These are phyloP conservation scores for Eristalinus aeneus DNA, from an alignment of 2,888 invertebrate genomes.

Conservation along the genomic window DNA sequence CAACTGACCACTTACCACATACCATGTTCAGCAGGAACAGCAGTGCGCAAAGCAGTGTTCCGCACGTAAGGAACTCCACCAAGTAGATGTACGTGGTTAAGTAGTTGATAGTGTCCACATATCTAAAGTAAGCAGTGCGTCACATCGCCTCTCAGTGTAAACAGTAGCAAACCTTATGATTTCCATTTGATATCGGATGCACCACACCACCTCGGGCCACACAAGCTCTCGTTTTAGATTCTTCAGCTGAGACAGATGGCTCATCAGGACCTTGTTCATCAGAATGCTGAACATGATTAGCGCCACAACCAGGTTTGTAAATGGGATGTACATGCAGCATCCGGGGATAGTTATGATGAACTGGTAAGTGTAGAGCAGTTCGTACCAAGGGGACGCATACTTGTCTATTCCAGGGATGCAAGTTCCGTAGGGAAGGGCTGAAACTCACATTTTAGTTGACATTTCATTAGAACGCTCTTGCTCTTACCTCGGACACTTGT, in stretches of 20 bases:
- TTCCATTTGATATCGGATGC: slow-evolving; percentile 75
- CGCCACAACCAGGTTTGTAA: slow-evolving; percentile 74
- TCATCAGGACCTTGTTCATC: slow-evolving; percentile 73
- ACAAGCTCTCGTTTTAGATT: slow-evolving; percentile 55
- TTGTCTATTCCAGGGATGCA: slow-evolving; percentile 73
- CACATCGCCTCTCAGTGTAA: slow-evolving; percentile 59
- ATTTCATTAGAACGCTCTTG: too few relatives aligned
- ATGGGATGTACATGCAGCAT: slow-evolving; percentile 77
- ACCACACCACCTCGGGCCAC: slow-evolving; percentile 72
- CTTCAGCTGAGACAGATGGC: slow-evolving; percentile 72
- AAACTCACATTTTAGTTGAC: background rate
- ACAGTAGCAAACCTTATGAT: slow-evolving; percentile 72
- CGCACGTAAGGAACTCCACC: slow-evolving; percentile 72
- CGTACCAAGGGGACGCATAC: slow-evolving; percentile 73
- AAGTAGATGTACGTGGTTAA: slow-evolving; percentile 27
- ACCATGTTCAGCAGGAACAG: slow-evolving; percentile 76
- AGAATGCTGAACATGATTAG: slow-evolving; percentile 74
- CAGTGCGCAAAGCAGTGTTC: slow-evolving; percentile 75
- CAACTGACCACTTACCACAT: slow-evolving; percentile 12
- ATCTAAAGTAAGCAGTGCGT: slow-evolving; percentile 25
- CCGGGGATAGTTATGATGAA: slow-evolving; percentile 74
- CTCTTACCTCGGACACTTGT: slow-evolving; percentile 73
- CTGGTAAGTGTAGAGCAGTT: slow-evolving; percentile 74
- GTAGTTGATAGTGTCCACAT: slow-evolving; percentile 70
- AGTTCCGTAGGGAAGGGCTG: slow-evolving; percentile 75